phyloP scores from a whole-genome alignment of 1,140 invertebrate genomes.

The Eurosta solidaginis region DNA sequence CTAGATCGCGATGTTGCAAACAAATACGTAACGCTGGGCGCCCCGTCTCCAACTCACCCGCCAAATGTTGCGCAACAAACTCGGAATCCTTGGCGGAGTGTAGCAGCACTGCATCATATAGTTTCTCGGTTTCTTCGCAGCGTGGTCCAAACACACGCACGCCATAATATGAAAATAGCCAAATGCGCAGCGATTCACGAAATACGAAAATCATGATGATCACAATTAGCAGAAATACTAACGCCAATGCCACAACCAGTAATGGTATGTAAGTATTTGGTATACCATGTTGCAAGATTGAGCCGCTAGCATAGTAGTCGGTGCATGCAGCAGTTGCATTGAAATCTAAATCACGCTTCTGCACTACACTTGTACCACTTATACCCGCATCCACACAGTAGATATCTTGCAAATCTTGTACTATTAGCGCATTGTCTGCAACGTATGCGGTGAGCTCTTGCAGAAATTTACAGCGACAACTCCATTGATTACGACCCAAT shows the following conservation, averaged over 20 bases:
- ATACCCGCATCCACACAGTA: constrained; percentile 76
- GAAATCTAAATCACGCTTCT: constrained; percentile 74
- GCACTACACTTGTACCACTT: not conserved
- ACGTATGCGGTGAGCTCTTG: constrained; percentile 85
- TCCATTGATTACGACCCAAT: constrained; percentile 83
- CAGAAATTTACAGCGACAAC: constrained; percentile 86
- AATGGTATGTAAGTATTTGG: constrained; percentile 84
- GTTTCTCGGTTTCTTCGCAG: constrained; percentile 79
- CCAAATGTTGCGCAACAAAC: constrained; percentile 82
- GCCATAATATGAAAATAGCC: constrained; percentile 86
- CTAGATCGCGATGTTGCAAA: constrained; percentile 81
- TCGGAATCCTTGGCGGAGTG: constrained; percentile 92
- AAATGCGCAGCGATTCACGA: constrained; percentile 80
- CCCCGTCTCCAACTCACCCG: constrained; percentile 80
- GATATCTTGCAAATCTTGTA: constrained; percentile 76
- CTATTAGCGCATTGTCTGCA: constrained; percentile 77
- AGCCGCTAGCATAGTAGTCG: constrained; percentile 80
- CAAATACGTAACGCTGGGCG: constrained; percentile 77
- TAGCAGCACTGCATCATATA: constrained; percentile 90
- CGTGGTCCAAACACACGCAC: constrained; percentile 72
- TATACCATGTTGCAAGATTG: constrained; percentile 80
- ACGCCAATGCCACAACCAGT: constrained; percentile 76
- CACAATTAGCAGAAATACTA: constrained; percentile 72
- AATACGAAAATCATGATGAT: constrained; percentile 81
- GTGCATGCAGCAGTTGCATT: constrained; percentile 78